A percentile compares a stretch with the other conserved stretches of the same genome.
These are phyloP conservation scores for Hiodon tergisus DNA, from an alignment of 2,113 vertebrate species.

Conservation along the genomic window DNA sequence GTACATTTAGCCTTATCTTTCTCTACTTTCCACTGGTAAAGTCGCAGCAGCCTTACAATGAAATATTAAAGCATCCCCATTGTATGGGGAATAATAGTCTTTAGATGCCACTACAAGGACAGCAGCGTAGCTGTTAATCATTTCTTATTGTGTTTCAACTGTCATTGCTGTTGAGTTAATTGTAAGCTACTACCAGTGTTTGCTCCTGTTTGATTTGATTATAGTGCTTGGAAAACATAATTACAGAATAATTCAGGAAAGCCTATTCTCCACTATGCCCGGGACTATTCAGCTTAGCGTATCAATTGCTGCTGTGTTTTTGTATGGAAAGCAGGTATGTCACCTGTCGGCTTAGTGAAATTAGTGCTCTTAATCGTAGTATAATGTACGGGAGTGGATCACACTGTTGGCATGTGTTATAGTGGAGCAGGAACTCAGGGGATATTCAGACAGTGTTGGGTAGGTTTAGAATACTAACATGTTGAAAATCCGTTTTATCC, in stretches of 20 bases:
- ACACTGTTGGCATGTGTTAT: constrained; percentile 1
- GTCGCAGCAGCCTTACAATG: background rate
- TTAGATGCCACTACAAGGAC: background rate
- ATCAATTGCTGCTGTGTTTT: background rate
- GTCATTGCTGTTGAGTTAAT: background rate
- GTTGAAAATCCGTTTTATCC: constrained; percentile 9
- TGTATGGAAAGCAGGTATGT: background rate
- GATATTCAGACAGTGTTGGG: background rate
- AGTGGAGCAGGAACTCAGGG: background rate
- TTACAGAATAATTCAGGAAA: background rate
- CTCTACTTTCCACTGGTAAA: too few species aligned
- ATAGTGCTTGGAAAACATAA: background rate
- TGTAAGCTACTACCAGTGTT: background rate
- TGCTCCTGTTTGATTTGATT: background rate
- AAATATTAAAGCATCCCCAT: background rate
- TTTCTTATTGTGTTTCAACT: background rate
- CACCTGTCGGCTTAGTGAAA: background rate
- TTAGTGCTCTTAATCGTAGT: background rate
- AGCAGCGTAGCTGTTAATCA: background rate
- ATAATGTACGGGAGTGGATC: background rate
- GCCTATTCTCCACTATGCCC: background rate
- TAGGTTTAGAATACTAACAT: constrained; percentile 15
- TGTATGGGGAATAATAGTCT: background rate
- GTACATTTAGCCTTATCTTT: too few species aligned
- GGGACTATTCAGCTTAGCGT: background rate